phyloP scores from a whole-genome alignment of 2,888 invertebrate genomes.

The Pilophorus perplexus region DNA sequence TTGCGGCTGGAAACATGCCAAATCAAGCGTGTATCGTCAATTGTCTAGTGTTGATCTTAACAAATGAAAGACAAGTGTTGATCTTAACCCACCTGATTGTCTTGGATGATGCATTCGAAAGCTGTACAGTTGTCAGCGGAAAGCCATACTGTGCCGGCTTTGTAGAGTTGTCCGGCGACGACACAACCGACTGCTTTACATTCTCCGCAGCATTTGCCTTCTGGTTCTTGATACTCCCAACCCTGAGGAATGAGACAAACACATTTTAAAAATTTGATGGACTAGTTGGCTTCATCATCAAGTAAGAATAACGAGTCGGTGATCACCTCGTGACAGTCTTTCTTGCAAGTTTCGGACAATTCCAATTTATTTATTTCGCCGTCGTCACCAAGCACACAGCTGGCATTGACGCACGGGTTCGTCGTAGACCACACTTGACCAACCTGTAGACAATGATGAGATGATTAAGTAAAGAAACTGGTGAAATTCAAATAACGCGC shows the following conservation, averaged over 20 bases:
- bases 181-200: constrained; percentile 64
- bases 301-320: no score
- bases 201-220: constrained; percentile 62
- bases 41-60: no score
- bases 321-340: constrained; percentile 54
- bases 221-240: constrained; percentile 58
- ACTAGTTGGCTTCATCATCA: no score
- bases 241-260: constrained; percentile 57
- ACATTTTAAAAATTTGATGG: no score
- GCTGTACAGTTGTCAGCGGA: constrained; percentile 63
- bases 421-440: constrained; percentile 62
- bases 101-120: constrained; percentile 57
- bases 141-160: constrained; percentile 60
- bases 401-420: constrained; percentile 60
- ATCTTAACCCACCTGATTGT: constrained; percentile 46
- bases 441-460: constrained; percentile 49
- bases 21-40: no score
- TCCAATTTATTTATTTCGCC: constrained; percentile 58
- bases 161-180: constrained; percentile 55
- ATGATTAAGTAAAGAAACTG: no score
- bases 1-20: constrained; percentile 55
- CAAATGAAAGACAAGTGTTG: no score
- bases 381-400: constrained; percentile 55
- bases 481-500: not conserved
- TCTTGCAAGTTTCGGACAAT: constrained; percentile 58